Conservation (phyloP, 1,140 invertebrate genomes). For the Halesus radiatus region DNA sequence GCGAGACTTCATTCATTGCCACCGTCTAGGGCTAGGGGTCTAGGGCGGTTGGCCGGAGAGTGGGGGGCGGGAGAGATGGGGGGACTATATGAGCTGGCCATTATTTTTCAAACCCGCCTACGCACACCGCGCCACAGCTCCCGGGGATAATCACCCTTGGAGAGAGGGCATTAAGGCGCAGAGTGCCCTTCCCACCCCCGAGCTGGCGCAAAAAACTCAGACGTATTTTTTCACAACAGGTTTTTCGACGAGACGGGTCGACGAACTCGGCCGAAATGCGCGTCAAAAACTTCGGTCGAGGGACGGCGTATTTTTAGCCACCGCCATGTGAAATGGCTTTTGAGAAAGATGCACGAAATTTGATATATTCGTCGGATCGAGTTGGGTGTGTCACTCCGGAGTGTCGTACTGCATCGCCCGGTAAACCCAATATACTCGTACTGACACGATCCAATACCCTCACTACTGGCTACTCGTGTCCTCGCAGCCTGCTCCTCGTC, state of each 20-base stretch:
- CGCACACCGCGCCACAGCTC: conserved; percentile 4
- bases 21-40: not conserved
- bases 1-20: not conserved
- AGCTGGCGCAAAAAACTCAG: conserved; percentile 46
- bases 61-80: not conserved
- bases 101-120: conserved; percentile 31
- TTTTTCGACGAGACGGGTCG: conserved; percentile 39
- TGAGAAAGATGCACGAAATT: conserved; percentile 50
- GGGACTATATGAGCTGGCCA: conserved; percentile 21
- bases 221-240: conserved; percentile 44
- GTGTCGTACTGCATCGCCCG: not conserved
- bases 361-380: conserved; percentile 43
- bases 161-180: conserved; percentile 8
- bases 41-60: not conserved
- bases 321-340: conserved; percentile 26
- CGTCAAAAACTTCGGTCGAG: conserved; percentile 40
- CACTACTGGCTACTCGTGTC: too few species aligned
- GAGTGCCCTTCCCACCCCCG: conserved; percentile 22
- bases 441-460: too few species aligned
- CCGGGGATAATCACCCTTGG: conserved; percentile 29
- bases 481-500: too few species aligned
- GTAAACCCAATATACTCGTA: too few species aligned
- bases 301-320: conserved; percentile 46
- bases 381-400: conserved; percentile 13
- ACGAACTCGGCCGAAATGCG: conserved; percentile 42